A percentile compares a stretch with the other conserved stretches of the same genome.
Conservation (phyloP, 1,140 invertebrate species). For the Cydia strobilella region DNA sequence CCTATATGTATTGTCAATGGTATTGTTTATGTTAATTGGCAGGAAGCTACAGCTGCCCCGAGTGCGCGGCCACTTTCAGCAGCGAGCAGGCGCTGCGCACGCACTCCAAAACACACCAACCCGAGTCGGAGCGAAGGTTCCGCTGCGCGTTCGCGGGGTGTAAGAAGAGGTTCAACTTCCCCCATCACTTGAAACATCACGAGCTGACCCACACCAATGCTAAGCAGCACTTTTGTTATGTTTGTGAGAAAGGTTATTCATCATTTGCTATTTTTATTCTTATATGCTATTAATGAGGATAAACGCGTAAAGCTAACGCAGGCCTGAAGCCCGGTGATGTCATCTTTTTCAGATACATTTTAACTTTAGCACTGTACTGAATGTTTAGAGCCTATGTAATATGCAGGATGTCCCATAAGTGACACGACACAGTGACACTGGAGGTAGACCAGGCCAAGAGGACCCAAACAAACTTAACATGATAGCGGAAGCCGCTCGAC, state of each 20-base stretch:
- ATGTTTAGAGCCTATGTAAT: too few species aligned
- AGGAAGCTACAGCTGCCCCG: slow-evolving; percentile 58
- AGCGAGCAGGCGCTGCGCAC: slow-evolving; percentile 63
- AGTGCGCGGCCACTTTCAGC: slow-evolving; percentile 59
- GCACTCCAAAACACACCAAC: slow-evolving; percentile 64
- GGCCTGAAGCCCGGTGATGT: too few species aligned
- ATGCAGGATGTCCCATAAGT: too few species aligned
- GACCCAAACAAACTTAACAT: too few species aligned
- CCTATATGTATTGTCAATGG: too few species aligned
- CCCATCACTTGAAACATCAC: slow-evolving; percentile 69
- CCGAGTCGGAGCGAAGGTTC: slow-evolving; percentile 59
- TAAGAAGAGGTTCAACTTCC: slow-evolving; percentile 67
- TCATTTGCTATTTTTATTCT: not conserved
- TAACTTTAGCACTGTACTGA: too few species aligned
- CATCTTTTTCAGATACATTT: too few species aligned
- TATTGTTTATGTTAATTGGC: not conserved
- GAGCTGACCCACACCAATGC: slow-evolving; percentile 62
- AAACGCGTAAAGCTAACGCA: too few species aligned
- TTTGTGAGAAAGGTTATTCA: slow-evolving; percentile 62
- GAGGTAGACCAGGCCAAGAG: too few species aligned
- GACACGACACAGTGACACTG: too few species aligned
- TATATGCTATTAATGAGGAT: not conserved
- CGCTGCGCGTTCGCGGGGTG: slow-evolving; percentile 57
- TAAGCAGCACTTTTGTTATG: slow-evolving; percentile 60
- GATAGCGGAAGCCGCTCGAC: too few species aligned